A percentile compares a stretch with the other conserved stretches of the same genome.
phyloP scores from a whole-genome alignment of 2,113 vertebrate genomes.

The Tursiops truncatus region DNA sequence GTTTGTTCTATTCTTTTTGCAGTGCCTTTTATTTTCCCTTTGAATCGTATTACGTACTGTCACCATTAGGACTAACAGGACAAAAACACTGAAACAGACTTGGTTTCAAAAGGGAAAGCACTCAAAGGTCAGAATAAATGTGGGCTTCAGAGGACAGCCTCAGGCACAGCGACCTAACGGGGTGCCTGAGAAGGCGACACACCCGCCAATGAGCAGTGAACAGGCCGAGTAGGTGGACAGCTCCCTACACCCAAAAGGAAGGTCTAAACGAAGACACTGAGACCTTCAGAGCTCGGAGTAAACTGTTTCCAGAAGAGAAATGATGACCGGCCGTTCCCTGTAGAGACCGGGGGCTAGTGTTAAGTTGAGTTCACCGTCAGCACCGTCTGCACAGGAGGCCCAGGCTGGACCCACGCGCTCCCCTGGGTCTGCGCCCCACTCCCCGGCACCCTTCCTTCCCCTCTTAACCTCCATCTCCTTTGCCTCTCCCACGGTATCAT shows the following conservation, averaged over 20 bases:
- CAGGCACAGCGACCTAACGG: not conserved
- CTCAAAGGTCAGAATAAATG: not conserved
- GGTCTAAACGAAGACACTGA: not conserved
- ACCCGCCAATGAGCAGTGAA: rapidly evolving
- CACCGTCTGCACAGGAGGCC: rapidly evolving
- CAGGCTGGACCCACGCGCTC: not conserved
- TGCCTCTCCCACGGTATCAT: not conserved
- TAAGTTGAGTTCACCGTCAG: rapidly evolving
- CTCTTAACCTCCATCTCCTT: not conserved
- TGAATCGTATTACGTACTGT: not conserved
- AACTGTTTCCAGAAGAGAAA: not conserved
- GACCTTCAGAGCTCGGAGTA: not conserved
- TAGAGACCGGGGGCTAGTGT: not conserved
- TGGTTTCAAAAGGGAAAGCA: not conserved
- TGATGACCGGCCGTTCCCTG: rapidly evolving
- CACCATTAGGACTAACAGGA: not conserved
- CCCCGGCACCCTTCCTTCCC: rapidly evolving
- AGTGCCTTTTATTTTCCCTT: not conserved
- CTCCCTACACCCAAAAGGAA: not conserved
- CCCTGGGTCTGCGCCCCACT: not conserved
- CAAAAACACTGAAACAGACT: not conserved
- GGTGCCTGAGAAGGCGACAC: not conserved
- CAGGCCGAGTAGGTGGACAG: rapidly evolving
- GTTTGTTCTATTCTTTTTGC: not conserved
- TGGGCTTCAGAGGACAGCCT: not conserved